Conservation (phyloP, 2,113 vertebrate genomes). For the Strix aluco region DNA sequence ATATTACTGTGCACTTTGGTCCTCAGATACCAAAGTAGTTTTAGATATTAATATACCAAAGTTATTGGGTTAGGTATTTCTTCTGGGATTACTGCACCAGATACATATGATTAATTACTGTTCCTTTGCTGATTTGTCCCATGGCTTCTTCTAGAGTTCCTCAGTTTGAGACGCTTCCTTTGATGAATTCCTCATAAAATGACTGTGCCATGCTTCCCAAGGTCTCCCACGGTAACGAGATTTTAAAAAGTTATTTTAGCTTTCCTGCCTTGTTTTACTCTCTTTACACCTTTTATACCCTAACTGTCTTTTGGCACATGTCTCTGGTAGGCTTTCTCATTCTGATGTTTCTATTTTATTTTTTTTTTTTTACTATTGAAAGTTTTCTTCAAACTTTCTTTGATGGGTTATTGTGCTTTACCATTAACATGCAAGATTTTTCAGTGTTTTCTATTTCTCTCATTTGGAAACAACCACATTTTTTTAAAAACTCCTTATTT, state of each 20-base stretch:
- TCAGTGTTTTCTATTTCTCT: neutral
- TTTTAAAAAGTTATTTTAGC: neutral
- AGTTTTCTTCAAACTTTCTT: neutral
- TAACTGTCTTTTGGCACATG: neutral
- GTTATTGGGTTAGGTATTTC: neutral
- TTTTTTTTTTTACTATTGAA: neutral
- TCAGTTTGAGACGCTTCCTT: neutral
- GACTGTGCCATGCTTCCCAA: neutral
- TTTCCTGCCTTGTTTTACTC: neutral
- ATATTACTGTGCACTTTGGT: neutral
- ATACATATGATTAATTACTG: neutral
- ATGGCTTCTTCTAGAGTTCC: neutral
- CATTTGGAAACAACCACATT: neutral
- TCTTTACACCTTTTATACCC: neutral
- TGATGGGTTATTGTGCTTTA: neutral
- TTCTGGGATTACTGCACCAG: neutral
- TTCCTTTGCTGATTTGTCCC: neutral
- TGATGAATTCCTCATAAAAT: neutral
- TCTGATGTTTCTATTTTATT: neutral
- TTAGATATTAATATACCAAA: neutral
- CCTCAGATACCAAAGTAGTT: neutral
- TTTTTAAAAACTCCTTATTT: neutral
- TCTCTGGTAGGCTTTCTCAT: neutral
- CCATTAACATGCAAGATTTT: neutral
- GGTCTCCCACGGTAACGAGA: neutral